Evolutionary conservation across 2,888 invertebrate species (phyloP).

Genomic region (Hedya salicella): DNA sequence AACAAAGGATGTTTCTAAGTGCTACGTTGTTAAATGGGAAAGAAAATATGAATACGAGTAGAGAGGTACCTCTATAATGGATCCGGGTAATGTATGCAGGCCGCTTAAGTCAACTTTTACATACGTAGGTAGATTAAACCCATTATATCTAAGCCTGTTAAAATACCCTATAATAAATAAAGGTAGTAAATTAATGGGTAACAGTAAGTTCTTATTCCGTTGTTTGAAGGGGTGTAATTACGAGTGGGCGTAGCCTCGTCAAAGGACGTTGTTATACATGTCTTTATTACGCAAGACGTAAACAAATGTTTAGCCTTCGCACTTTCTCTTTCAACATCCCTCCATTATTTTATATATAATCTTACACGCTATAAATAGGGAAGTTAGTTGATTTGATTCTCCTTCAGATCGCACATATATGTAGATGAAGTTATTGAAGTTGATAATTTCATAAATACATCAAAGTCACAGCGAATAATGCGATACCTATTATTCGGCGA

Average conservation of each 20-base stretch:
- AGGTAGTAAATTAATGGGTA: slow-evolving; percentile 26
- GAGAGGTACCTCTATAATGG: background rate
- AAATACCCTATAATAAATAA: slow-evolving; percentile 27
- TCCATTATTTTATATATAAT: background rate
- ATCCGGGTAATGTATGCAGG: slow-evolving; percentile 24
- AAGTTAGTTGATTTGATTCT: no score
- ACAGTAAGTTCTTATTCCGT: slow-evolving; percentile 22
- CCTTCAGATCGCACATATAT: no score
- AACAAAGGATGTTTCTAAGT: slow-evolving; percentile 15
- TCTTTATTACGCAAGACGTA: no score
- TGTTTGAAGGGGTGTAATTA: slow-evolving; percentile 18
- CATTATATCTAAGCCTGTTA: slow-evolving; percentile 30
- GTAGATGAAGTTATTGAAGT: no score
- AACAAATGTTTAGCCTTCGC: no score
- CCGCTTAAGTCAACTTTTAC: slow-evolving; percentile 19
- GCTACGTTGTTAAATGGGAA: slow-evolving; percentile 18
- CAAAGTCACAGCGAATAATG: no score
- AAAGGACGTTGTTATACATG: background rate
- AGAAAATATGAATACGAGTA: slow-evolving; percentile 19
- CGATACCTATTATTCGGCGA: no score
- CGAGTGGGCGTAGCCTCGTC: slow-evolving; percentile 9
- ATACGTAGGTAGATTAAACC: slow-evolving; percentile 22
- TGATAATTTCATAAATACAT: no score
- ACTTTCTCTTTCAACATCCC: background rate
- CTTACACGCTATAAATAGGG: no score